Base-by-base conservation (phyloP, 2,113 vertebrate genomes). In the Zeus faber region DNA sequence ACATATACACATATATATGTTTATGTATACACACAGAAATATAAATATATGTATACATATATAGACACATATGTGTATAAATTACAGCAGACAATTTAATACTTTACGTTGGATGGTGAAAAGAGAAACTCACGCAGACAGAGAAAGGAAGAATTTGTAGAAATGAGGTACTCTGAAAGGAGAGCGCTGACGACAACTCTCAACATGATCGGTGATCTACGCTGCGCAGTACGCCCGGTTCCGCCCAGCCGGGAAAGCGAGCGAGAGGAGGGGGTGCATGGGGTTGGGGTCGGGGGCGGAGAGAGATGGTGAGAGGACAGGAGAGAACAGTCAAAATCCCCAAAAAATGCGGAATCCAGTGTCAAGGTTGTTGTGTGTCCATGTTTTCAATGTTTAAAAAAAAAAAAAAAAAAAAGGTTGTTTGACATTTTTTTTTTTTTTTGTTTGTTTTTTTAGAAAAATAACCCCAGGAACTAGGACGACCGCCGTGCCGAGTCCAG, bases 31-130 rank as follows among this genome's bases (percentile, higher is more conserved):
- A n/a, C n/a, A n/a, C n/a, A n/a, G n/a, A n/a, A n/a, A n/a, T n/a
- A n/a, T n/a, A n/a, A n/a, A n/a, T n/a, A n/a, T n/a, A n/a, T n/a
- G n/a, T n/a, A n/a, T n/a, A n/a, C n/a, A n/a, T n/a, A n/a, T n/a
- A n/a, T n/a, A n/a, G n/a, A n/a, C n/a, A n/a, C n/a, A 90, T 89
- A 91, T 93, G 43, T 91, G 91, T 92, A 94, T 35, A 35, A 35
- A 97, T 93, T 97, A 81, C 87, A 86, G 83, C n/a, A 88, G 89
- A 94, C 91, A 92, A 92, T 98, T 97, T 98, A 98, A 98, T 98
- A 95, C 86, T 95, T 95, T 93, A 95, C 93, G 87, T 91, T 93
- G 93, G 89, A 80, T 93, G 91, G 89, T 88, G 90, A 91, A 79
- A 91, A 39, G 25, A 59, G 29, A 74, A 53, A 62, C 49, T 90